Evolutionary conservation across 2,113 vertebrate species (phyloP).

Genomic region (Trochalopteron elliotii): DNA sequence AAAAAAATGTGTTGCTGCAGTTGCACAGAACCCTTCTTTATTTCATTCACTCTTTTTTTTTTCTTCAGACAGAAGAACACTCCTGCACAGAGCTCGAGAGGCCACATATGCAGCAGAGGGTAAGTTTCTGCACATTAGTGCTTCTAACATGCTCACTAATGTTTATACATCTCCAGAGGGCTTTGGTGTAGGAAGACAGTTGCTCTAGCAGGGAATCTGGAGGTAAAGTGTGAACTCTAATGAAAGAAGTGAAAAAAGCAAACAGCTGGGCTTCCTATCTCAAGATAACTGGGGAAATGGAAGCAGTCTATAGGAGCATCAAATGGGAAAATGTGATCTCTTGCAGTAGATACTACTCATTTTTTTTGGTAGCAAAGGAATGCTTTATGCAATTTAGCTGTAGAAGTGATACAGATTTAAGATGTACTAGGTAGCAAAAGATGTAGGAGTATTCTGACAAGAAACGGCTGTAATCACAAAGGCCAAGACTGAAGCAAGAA

Average conservation of each 20-base stretch:
- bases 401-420: neutral
- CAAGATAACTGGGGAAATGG: neutral
- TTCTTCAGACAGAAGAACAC: neutral
- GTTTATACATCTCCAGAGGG: slow-evolving; percentile 42
- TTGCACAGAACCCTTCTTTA: neutral
- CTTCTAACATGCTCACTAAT: slow-evolving; percentile 44
- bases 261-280: slow-evolving; percentile 22
- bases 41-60: neutral
- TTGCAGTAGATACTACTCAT: neutral
- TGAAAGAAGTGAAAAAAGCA: slow-evolving; percentile 60
- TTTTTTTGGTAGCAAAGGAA: neutral
- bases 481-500: neutral
- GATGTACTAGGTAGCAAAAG: neutral
- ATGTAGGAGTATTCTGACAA: neutral
- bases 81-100: neutral
- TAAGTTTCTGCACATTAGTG: slow-evolving; percentile 26
- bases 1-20: neutral
- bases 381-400: neutral
- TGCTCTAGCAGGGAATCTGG: slow-evolving; percentile 20
- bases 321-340: neutral
- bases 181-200: slow-evolving; percentile 22
- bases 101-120: neutral
- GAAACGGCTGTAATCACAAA: neutral
- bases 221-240: slow-evolving; percentile 42
- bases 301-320: neutral